Conservation (phyloP, 2,888 invertebrate species). For the Pseudeuparius sepicola region DNA sequence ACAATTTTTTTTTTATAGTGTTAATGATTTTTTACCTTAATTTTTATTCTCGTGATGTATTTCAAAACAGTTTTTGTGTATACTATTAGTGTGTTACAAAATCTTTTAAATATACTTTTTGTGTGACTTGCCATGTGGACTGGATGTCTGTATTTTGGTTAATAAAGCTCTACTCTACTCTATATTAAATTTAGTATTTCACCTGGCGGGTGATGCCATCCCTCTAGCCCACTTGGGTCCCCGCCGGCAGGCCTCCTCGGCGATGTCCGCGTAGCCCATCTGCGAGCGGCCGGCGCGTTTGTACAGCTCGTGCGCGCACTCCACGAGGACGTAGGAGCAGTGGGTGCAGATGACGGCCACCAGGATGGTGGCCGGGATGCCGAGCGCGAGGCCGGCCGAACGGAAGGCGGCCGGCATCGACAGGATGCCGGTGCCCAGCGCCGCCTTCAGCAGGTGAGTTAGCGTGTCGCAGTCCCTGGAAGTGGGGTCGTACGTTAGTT, state of each 20-base stretch:
- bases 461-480: slow-evolving; percentile 81
- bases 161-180: too few relatives aligned
- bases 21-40: too few relatives aligned
- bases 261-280: slow-evolving; percentile 82
- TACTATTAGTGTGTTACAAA: too few relatives aligned
- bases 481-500: slow-evolving; percentile 1
- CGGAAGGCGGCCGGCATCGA: slow-evolving; percentile 90
- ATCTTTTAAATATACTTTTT: too few relatives aligned
- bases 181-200: too few relatives aligned
- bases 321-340: slow-evolving; percentile 82
- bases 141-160: too few relatives aligned
- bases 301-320: slow-evolving; percentile 69
- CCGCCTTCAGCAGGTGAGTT: slow-evolving; percentile 90
- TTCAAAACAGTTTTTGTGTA: too few relatives aligned
- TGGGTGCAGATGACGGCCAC: slow-evolving; percentile 88
- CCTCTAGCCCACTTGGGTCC: slow-evolving; percentile 61
- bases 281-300: slow-evolving; percentile 56
- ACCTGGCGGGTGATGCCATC: slow-evolving; percentile 58
- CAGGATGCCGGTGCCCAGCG: slow-evolving; percentile 91
- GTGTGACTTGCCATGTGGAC: too few relatives aligned
- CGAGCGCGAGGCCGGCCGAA: slow-evolving; percentile 75
- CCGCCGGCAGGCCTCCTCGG: slow-evolving; percentile 65
- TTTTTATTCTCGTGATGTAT: too few relatives aligned
- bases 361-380: slow-evolving; percentile 71
- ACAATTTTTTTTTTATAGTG: too few relatives aligned